A percentile compares a stretch with the other conserved stretches of the same genome.
Conservation (phyloP, 2,888 invertebrate genomes). For the Margaritifera margaritifera region DNA sequence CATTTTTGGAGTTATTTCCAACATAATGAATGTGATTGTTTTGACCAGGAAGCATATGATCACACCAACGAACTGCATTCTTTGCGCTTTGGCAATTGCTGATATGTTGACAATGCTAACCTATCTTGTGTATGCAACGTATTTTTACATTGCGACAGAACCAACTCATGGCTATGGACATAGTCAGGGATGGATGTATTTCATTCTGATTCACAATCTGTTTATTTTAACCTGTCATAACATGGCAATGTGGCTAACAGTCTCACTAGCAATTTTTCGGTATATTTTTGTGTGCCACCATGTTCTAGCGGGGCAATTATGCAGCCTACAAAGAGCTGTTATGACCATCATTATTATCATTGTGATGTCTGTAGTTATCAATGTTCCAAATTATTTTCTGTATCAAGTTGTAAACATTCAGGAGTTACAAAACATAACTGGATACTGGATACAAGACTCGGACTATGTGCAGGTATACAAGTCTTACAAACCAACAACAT, state of each 20-base stretch:
- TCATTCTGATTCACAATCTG: slow-evolving; percentile 65
- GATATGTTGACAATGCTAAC: slow-evolving; percentile 92
- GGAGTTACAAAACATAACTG: slow-evolving; percentile 19
- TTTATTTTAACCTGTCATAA: slow-evolving; percentile 79
- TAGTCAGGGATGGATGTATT: slow-evolving; percentile 67
- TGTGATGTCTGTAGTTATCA: slow-evolving; percentile 61
- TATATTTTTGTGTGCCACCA: slow-evolving; percentile 77
- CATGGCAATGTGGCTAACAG: slow-evolving; percentile 93
- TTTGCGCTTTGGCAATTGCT: slow-evolving; percentile 88
- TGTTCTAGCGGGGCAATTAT: slow-evolving; percentile 63
- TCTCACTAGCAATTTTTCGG: slow-evolving; percentile 93
- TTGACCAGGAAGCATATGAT: slow-evolving; percentile 89
- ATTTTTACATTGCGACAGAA: slow-evolving; percentile 58
- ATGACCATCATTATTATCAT: slow-evolving; percentile 63
- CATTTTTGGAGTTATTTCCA: slow-evolving; percentile 91
- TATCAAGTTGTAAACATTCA: slow-evolving; percentile 47
- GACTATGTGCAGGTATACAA: slow-evolving; percentile 47
- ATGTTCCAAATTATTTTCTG: slow-evolving; percentile 69
- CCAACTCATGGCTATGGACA: slow-evolving; percentile 49
- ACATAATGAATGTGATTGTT: slow-evolving; percentile 91
- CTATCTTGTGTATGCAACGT: slow-evolving; percentile 81
- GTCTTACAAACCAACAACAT: slow-evolving; percentile 78
- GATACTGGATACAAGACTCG: slow-evolving; percentile 61
- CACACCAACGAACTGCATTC: slow-evolving; percentile 91
- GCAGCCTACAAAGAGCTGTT: slow-evolving; percentile 66